Evolutionary conservation across 2,888 invertebrate species (phyloP), one percentile per base, ranked within the genome.

Genomic region (Cephus sareptanus): DNA sequence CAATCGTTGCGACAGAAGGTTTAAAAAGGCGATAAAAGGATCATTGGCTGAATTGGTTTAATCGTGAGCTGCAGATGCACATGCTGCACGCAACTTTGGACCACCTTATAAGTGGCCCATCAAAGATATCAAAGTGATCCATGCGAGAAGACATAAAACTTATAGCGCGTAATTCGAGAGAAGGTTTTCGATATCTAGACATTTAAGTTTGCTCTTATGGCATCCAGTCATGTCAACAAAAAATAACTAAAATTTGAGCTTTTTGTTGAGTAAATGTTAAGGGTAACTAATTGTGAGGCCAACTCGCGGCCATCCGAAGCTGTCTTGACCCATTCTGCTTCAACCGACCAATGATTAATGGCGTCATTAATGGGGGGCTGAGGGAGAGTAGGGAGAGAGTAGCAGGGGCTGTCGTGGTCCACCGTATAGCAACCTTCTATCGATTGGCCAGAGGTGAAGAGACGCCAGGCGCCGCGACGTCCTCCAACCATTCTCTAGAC

Each of bases 381-480:
- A 6, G 9, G 34, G 9, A 6, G 9, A 9, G 34, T 9, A 34
- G 70, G 35, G 13, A 4, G 37, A 35, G 37, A 13, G 37, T 12
- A 1, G 37, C 12, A 70, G 4, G 70, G 15, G 70, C 31, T 70
- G 70, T 6, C 30, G 70, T 30, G 30, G 12, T 70, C 31, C 70
- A 40, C 40, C 13, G 40, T 40, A 40, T 40, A 40, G 40, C 40
- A 40, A 40, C 40, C 6, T 40, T 15, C 70, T 80, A 82, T 84
- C 79, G 81, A 84, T 84, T 85, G 79, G 78, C 34, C 73, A 79
- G 78, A 79, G 34, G 77, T 82, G 79, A 84, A 85, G 80, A 76
- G 82, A 85, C 79, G 80, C 75, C 80, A 80, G 82, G 86, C 84
- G 83, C 81, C 81, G 79, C 81, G 82, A 71, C 82, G 81, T 80